Base-by-base conservation (phyloP, 2,888 invertebrate species). In the Biston betularia region DNA sequence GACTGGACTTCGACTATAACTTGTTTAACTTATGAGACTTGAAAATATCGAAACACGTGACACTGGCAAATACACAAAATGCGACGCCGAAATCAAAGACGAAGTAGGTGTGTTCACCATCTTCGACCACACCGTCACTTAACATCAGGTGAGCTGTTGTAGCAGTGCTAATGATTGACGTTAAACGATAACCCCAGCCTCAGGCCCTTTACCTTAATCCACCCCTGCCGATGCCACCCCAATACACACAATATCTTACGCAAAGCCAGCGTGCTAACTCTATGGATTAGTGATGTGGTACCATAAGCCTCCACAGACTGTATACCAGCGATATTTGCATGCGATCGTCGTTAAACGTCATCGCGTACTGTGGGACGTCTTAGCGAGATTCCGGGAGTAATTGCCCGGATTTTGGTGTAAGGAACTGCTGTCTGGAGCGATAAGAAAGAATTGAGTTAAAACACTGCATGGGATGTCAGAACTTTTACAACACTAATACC, bases 311-410 rank as follows among this genome's bases (percentile, higher is more conserved):
- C 63, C 69, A 52, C 79, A 42, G 42, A 81, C 78, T 85, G 89
- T 84, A 85, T 81, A 79, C 75, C 77, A 76, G 75, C 48, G 75
- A 61, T 70, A 92, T 92, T 92, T 91, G 91, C 92, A 92, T 92
- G 87, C 83, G 81, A 86, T 86, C 74, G 83, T 86, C 87, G 90
- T 92, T 91, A 90, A 57, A 84, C 81, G 90, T 92, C 91, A 91
- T 90, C 87, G 77, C 77, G 87, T 87, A 89, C 89, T 84, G 86
- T 88, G 87, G 87, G 76, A 72, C 81, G 85, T 87, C 87, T 87
- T 84, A 85, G 69, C 68, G 61, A 57, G 68, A 68, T 63, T 62
- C 62, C 42, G 52, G 61, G 65, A 62, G 61, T 72, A 72, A 75
- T 72, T 70, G 63, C 69, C 63, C 50, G 68, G 74, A 67, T 70